These are phyloP conservation scores for Keiferia lycopersicella DNA, from an alignment of 2,888 invertebrate genomes.

Conservation along the genomic window DNA sequence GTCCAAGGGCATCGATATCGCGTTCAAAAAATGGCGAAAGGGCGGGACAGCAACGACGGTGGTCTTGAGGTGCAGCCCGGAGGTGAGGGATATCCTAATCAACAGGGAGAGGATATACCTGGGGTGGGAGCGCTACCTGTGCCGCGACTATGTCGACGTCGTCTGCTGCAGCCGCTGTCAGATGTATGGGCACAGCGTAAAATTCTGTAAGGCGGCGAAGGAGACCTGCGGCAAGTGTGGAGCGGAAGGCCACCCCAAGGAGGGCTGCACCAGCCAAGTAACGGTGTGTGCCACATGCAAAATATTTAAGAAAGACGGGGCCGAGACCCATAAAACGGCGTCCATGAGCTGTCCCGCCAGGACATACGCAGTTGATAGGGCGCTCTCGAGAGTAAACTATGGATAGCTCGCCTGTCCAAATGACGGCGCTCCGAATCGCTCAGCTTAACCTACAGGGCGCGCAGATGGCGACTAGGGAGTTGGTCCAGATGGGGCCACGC, in stretches of 20 bases:
- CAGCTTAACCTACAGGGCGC: too few species aligned
- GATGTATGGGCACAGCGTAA: slow-evolving; percentile 44
- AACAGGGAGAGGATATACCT: not conserved
- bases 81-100: slow-evolving; percentile 19
- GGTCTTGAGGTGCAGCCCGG: slow-evolving; percentile 5
- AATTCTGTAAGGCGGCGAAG: slow-evolving; percentile 33
- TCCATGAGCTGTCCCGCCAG: too few species aligned
- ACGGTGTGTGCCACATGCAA: too few species aligned
- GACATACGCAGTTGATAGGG: too few species aligned
- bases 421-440: too few species aligned
- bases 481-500: too few species aligned
- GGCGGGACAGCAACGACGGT: not conserved
- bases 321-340: too few species aligned
- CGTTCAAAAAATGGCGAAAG: slow-evolving; percentile 4
- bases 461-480: too few species aligned
- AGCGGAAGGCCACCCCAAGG: slow-evolving; percentile 29
- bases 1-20: not conserved
- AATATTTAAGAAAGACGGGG: too few species aligned
- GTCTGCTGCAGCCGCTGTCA: slow-evolving; percentile 43
- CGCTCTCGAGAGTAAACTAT: too few species aligned
- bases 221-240: slow-evolving; percentile 38
- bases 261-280: slow-evolving; percentile 31
- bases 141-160: slow-evolving; percentile 30
- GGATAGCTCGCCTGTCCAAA: too few species aligned
- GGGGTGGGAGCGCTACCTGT: slow-evolving; percentile 27